Evolutionary conservation across 2,888 invertebrate genomes (phyloP), one percentile per base, ranked within the genome.

Genomic region (Lordiphosa andalusiaca): DNA sequence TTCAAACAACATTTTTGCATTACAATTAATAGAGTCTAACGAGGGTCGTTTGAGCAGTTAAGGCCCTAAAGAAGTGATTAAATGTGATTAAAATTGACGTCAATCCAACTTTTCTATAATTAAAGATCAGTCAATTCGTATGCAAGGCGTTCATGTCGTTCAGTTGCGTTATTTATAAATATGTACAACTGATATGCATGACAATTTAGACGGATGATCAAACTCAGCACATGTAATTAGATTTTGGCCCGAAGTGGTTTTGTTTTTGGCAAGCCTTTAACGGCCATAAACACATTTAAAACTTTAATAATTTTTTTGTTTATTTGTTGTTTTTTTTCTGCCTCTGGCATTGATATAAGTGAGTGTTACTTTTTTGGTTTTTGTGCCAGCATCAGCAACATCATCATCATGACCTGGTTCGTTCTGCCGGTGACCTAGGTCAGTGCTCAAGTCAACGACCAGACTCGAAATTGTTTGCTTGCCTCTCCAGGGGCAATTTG

Each of bases 1-100:
- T 60, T 61, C 41, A 66, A 67, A 80, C 84, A 58, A 53, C 84
- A 83, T 80, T 77, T 85, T 85, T 85, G 85, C 85, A 80, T 77
- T 47, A 50, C 69, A 84, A 81, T 64, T 75, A 9, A 46, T 49
- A 12, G 39, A 47, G 30, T 36, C 48, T 30, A 40, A 23, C 62
- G 50, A 69, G 84, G 56, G 73, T 67, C 62, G 71, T 13, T 40
- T 35, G 46, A 47, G 38, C 30, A 62, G 50, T 64, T 56, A 9
- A 16, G 40, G 44, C n/a, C 12, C 9, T 30, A 16, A 54, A 21
- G 16, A 36, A 46, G 16, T 59, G 55, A 44, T 64, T 65, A 55
- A 35, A 16, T 65, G 65, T 53, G 42, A 48, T 47, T 13, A 21
- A 30, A 57, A 48, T 48, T 68, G 69, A 65, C 65, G 65, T 65